Conservation (phyloP, 2,888 invertebrate genomes). For the Melieria picta region DNA sequence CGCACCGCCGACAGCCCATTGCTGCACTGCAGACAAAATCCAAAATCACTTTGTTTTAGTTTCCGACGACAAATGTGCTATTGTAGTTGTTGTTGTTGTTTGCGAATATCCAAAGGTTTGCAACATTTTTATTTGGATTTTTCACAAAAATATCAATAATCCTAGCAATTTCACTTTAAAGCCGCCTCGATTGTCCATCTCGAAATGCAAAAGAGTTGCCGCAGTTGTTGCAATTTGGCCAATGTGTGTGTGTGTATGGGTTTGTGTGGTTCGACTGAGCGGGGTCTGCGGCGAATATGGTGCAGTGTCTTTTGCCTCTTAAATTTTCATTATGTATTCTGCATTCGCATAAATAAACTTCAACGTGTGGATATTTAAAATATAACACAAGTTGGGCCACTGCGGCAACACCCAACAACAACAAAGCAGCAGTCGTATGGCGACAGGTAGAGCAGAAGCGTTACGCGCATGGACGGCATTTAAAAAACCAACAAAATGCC, state of each 20-base stretch:
- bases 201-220: constrained; percentile 20
- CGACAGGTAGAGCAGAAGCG: not conserved
- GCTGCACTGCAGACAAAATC: constrained; percentile 25
- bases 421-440: constrained; percentile 10
- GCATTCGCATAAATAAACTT: constrained; percentile 62
- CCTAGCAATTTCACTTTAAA: constrained; percentile 32
- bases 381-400: constrained; percentile 31
- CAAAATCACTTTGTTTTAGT: constrained; percentile 22
- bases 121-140: not conserved
- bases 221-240: constrained; percentile 4
- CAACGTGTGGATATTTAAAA: constrained; percentile 50
- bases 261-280: not conserved
- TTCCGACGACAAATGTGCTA: constrained; percentile 21
- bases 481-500: constrained; percentile 24
- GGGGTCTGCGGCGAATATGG: no score
- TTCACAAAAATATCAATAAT: constrained; percentile 28
- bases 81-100: constrained; percentile 3
- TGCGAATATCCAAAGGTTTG: no score
- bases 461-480: constrained; percentile 2
- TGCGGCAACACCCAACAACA: not conserved
- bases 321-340: constrained; percentile 61
- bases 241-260: not conserved
- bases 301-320: constrained; percentile 49
- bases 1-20: constrained; percentile 6
- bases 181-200: constrained; percentile 23